Percentiles rank a stretch among this genome's conserved stretches.
These are phyloP conservation scores for Tokudaia muenninki DNA, from an alignment of 2,797 vertebrate species.

Conservation along the genomic window DNA sequence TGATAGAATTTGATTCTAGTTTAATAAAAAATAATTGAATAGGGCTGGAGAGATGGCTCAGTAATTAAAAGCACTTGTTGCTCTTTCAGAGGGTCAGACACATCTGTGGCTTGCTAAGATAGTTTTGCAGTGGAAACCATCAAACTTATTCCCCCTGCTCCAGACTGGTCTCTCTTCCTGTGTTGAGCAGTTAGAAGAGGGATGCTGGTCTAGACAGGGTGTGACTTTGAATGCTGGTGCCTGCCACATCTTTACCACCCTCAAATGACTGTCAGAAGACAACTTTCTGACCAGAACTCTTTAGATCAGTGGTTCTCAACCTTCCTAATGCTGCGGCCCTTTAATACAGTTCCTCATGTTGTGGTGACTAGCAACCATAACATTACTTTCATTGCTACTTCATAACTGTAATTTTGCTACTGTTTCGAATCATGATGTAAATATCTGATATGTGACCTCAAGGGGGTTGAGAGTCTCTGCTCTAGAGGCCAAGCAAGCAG, in stretches of 20 bases:
- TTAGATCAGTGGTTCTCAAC: not conserved
- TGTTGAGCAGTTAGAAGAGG: not conserved
- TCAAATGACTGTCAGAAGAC: not conserved
- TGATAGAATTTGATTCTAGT: not conserved
- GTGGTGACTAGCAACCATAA: not conserved
- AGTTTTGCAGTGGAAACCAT: not conserved
- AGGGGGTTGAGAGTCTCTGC: not conserved
- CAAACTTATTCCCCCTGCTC: not conserved
- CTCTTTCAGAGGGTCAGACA: not conserved
- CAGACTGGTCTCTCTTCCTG: not conserved
- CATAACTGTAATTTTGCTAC: not conserved
- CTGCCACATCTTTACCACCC: not conserved
- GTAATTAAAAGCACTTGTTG: not conserved
- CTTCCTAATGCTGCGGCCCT: not conserved
- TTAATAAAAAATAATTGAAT: constrained; percentile 9
- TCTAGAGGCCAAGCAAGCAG: not conserved
- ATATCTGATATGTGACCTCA: not conserved
- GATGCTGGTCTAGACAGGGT: not conserved
- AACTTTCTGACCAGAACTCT: not conserved
- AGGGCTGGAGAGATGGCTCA: not conserved
- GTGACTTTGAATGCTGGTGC: not conserved
- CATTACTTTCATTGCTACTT: not conserved
- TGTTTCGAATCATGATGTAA: not conserved
- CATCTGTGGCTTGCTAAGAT: not conserved
- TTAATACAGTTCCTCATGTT: not conserved